Base-by-base conservation (phyloP, 2,888 invertebrate species). In the Timema podura region DNA sequence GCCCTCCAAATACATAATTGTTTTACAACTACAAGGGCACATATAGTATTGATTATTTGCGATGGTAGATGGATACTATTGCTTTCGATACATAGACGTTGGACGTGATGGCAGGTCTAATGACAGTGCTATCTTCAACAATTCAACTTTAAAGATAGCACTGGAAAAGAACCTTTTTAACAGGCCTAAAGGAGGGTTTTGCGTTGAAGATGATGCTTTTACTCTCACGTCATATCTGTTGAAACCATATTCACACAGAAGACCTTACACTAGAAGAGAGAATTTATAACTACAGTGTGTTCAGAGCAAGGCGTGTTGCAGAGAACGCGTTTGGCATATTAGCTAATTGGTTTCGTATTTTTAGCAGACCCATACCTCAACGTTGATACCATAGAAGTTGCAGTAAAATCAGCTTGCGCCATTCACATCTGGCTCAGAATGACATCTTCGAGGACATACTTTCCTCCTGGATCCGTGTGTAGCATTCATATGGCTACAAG, bases 21-120 rank as follows among this genome's bases (percentile, higher is more conserved):
- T 30, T 30, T 30, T 30, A 30, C 30, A 30, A 30, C 30, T 30
- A 30, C 30, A 30, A 30, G 30, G 30, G 30, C 30, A 30, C 30
- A 2, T 30, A 30, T 30, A 30, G 30, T 30, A 30, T 80, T 64
- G 79, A 64, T 44, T 64, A 13, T 64, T 64, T 15, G 64, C 64
- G 5, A 45, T 64, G 64, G 64, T 64, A 7, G 64, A 64, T 64
- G 64, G 30, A 11, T 6, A 30, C 8, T 64, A 44, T 64, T 59
- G 59, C 30, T 59, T 59, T 59, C 59, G n/a, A n/a, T 59, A 59
- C 59, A 59, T 59, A 16, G 59, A 64, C 13, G 64, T 16, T 7
- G 64, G 64, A 64, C 5, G 30, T 6, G 46, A 64, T 16, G 44
- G 44, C 44, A 64, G 64, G 46, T 44, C 44, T 46, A 64, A 16